Conservation (phyloP, 2,113 vertebrate genomes). For the Apteryx mantelli region DNA sequence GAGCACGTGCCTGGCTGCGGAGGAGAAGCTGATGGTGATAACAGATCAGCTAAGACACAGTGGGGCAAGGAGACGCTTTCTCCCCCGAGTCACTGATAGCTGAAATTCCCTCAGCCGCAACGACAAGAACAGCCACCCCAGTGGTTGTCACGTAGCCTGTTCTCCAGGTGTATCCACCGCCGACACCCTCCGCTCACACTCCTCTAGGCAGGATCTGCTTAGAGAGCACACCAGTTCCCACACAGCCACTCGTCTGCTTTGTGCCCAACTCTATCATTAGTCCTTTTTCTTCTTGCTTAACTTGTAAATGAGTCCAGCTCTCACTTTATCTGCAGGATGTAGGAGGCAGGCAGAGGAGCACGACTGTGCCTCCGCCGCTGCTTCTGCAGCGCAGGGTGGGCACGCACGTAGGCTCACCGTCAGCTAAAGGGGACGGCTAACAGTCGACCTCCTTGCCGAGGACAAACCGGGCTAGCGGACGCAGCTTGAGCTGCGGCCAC, state of each 20-base stretch:
- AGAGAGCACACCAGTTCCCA: not conserved
- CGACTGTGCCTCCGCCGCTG: accelerated
- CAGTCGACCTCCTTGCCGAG: not conserved
- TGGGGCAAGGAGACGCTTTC: accelerated
- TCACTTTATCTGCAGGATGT: not conserved
- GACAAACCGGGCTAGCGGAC: not conserved
- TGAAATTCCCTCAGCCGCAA: not conserved
- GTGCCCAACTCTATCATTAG: not conserved
- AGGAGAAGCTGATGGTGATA: not conserved
- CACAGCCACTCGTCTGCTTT: not conserved
- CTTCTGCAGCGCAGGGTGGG: not conserved
- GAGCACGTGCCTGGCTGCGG: accelerated
- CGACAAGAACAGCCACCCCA: accelerated
- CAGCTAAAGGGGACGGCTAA: too few species aligned
- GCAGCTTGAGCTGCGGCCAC: not conserved
- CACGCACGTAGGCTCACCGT: accelerated
- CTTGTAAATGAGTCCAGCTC: not conserved
- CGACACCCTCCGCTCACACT: not conserved
- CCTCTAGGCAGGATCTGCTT: not conserved
- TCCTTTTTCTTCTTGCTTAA: not conserved
- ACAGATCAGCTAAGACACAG: accelerated
- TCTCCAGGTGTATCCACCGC: not conserved
- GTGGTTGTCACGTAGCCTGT: accelerated
- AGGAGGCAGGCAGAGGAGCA: not conserved
- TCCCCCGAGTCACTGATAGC: not conserved